Percentiles rank a stretch among this genome's conserved stretches.
phyloP scores from a whole-genome alignment of 2,113 vertebrate species.

The Vimba vimba region DNA sequence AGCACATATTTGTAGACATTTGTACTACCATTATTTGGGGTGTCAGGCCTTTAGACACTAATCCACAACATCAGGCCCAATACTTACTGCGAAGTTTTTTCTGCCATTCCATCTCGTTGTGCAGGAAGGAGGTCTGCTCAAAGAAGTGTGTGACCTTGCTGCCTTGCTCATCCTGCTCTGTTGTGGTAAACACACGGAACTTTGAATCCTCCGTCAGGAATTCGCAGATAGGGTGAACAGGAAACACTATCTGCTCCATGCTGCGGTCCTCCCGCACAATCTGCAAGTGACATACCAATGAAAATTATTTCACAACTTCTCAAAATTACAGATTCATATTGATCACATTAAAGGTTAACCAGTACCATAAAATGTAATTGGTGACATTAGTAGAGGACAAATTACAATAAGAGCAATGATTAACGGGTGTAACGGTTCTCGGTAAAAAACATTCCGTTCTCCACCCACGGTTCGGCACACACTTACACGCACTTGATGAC shows the following conservation, averaged over 20 bases:
- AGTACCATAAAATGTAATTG: not conserved
- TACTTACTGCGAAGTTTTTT: constrained; percentile 93
- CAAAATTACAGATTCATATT: not conserved
- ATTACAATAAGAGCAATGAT: not conserved
- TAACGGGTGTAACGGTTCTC: not conserved
- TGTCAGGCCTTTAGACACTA: not conserved
- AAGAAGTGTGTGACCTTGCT: constrained; percentile 99
- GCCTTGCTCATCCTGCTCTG: constrained; percentile 96
- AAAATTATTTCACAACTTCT: not conserved
- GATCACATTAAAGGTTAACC: not conserved
- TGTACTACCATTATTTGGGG: not conserved
- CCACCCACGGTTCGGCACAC: too few relatives aligned
- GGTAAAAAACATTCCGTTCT: too few relatives aligned
- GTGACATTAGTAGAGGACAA: not conserved
- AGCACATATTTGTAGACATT: not conserved
- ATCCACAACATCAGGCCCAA: not conserved
- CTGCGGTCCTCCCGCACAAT: constrained; percentile 94
- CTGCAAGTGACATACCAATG: constrained; percentile 65
- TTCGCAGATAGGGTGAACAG: constrained; percentile 92
- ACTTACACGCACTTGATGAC: too few relatives aligned
- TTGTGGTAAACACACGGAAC: constrained; percentile 90
- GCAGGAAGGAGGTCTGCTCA: constrained; percentile 91
- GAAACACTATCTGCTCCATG: constrained; percentile 99
- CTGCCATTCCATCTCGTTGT: constrained; percentile 99
- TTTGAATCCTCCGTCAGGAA: constrained; percentile 95